Conservation (phyloP, 2,797 vertebrate genomes). For the Sebastiscus albofasciatus region DNA sequence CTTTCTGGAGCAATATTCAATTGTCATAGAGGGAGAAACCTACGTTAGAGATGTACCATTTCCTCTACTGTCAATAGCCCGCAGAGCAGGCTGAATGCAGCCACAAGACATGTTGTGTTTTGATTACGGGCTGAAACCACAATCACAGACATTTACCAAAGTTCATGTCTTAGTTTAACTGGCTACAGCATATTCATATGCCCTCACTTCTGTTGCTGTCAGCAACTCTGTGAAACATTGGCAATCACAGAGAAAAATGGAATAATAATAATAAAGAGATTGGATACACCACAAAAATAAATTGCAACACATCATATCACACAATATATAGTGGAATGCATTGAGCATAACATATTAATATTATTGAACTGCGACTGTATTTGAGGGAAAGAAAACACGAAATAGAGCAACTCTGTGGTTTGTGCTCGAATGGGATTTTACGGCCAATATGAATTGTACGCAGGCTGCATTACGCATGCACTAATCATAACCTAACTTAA, state of each 20-base stretch:
- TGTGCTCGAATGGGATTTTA: not conserved
- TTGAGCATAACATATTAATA: not conserved
- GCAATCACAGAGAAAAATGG: not conserved
- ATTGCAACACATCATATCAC: not conserved
- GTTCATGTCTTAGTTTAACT: slow-evolving; percentile 12
- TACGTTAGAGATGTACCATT: not conserved
- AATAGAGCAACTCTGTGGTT: slow-evolving; percentile 1
- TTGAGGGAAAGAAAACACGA: slow-evolving; percentile 8
- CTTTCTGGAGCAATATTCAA: not conserved
- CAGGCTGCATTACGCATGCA: not conserved
- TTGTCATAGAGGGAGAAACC: not conserved
- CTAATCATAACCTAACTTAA: not conserved
- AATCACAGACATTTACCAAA: slow-evolving; percentile 15
- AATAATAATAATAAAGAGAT: not conserved
- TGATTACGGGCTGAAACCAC: slow-evolving; percentile 38
- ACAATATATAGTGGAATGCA: not conserved
- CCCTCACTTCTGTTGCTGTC: slow-evolving; percentile 10
- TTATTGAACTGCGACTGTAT: not conserved
- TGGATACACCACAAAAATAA: not conserved
- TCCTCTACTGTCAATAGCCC: not conserved
- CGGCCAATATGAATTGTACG: not conserved
- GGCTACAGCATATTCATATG: slow-evolving; percentile 8
- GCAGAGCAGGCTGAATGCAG: not conserved
- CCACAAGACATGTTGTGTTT: slow-evolving; percentile 43
- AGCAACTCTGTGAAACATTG: not conserved